Evolutionary conservation across 1,140 invertebrate genomes (phyloP).

Genomic region (Anagrus nilaparvatae): DNA sequence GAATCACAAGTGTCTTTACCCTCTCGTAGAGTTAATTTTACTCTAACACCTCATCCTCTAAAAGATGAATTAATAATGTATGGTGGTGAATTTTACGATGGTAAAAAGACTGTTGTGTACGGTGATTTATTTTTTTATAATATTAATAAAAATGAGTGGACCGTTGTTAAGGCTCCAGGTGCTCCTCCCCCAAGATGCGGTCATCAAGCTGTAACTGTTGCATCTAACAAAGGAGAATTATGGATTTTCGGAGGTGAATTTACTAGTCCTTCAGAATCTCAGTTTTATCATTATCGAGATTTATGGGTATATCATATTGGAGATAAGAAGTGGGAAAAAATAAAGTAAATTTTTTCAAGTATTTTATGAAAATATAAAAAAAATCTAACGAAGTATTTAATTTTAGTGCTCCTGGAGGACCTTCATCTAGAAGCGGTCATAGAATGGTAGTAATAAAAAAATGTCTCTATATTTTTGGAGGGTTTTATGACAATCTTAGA

Average conservation of each 20-base stretch:
- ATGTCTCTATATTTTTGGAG: constrained; percentile 78
- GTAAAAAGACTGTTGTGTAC: constrained; percentile 75
- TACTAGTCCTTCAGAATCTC: constrained; percentile 76
- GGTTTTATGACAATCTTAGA: constrained; percentile 81
- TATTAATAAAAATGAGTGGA: constrained; percentile 72
- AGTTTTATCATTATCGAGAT: constrained; percentile 91
- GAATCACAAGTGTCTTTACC: constrained; percentile 61
- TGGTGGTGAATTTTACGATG: constrained; percentile 88
- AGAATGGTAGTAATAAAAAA: constrained; percentile 75
- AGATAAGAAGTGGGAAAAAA: constrained; percentile 81
- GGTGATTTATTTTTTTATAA: constrained; percentile 81
- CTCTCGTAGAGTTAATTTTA: constrained; percentile 67
- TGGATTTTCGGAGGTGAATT: constrained; percentile 93
- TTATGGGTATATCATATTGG: constrained; percentile 76
- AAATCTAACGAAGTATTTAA: too few relatives aligned
- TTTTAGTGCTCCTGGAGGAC: constrained; percentile 57
- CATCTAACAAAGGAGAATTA: constrained; percentile 61
- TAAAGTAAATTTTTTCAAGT: constrained; percentile 43
- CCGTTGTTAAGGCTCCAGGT: constrained; percentile 62
- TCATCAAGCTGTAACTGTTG: constrained; percentile 70
- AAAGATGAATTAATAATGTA: constrained; percentile 85
- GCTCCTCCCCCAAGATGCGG: constrained; percentile 77
- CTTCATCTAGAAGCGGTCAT: constrained; percentile 80
- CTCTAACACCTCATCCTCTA: constrained; percentile 67
- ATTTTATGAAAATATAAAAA: constrained; percentile 5